These are phyloP conservation scores for Orchesellides sinensis DNA, from an alignment of 2,888 invertebrate species.

Conservation along the genomic window DNA sequence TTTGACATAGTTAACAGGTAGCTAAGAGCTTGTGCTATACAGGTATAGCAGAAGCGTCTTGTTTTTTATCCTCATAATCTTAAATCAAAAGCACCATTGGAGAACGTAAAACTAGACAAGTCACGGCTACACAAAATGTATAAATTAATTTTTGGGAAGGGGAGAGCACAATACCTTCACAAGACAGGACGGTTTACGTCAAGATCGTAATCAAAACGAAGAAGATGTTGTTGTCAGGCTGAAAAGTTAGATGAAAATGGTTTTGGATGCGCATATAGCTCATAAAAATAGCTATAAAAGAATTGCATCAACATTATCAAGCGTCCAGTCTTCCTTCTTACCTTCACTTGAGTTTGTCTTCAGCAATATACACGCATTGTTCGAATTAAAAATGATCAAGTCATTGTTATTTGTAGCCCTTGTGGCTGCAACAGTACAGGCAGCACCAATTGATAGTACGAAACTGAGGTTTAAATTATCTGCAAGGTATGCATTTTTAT, in stretches of 20 bases:
- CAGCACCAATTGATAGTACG: constrained; percentile 67
- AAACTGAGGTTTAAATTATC: constrained; percentile 71
- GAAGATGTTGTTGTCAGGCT: constrained; percentile 61
- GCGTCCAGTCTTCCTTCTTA: constrained; percentile 26
- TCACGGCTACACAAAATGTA: too few species aligned
- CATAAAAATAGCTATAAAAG: constrained; percentile 41
- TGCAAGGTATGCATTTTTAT: constrained; percentile 63
- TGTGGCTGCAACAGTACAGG: constrained; percentile 33
- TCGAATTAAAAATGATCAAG: constrained; percentile 4
- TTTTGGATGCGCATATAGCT: not conserved
- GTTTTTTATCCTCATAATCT: too few species aligned
- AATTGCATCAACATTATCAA: not conserved
- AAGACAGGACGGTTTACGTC: too few species aligned
- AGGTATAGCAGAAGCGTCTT: too few species aligned
- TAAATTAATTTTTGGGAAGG: too few species aligned
- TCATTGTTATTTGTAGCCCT: constrained; percentile 30
- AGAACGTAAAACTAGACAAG: too few species aligned
- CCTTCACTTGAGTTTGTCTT: not conserved
- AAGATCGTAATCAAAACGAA: constrained; percentile 37
- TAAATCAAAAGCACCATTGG: too few species aligned
- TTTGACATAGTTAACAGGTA: too few species aligned
- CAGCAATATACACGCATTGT: not conserved
- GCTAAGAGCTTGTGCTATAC: too few species aligned
- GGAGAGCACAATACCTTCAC: too few species aligned
- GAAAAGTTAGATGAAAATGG: not conserved